Percentiles rank a stretch among this genome's conserved stretches.
phyloP scores from a whole-genome alignment of 2,797 vertebrate genomes.

The Helostoma temminkii region DNA sequence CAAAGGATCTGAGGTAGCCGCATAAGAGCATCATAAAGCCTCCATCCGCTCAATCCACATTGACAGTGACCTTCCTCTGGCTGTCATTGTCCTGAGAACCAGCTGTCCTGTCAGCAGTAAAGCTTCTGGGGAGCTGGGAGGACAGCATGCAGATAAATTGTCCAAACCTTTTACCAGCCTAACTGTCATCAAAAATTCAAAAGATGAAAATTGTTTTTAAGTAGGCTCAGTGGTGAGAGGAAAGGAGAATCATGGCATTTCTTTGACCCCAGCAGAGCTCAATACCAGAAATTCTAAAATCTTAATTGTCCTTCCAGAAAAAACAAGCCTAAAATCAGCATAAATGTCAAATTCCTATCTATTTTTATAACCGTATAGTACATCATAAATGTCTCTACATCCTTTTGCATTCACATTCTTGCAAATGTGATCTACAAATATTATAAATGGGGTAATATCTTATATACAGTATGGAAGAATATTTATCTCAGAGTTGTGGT shows the following conservation, averaged over 20 bases:
- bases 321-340: neutral
- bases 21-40: neutral
- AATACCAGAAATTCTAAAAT: neutral
- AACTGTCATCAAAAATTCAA: constrained; percentile 3
- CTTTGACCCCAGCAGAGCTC: neutral
- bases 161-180: constrained; percentile 8
- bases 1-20: neutral
- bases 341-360: neutral
- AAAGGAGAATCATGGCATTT: neutral
- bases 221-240: neutral
- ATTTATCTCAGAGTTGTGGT: neutral
- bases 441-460: neutral
- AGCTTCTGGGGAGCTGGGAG: neutral
- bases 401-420: neutral
- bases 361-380: neutral
- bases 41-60: neutral
- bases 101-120: constrained; percentile 11
- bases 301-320: too few species aligned
- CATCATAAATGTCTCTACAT: neutral
- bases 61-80: neutral
- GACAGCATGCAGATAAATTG: neutral
- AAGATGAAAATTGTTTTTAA: constrained; percentile 3
- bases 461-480: neutral
- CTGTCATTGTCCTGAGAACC: neutral
- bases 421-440: neutral